phyloP scores from a whole-genome alignment of 2,888 invertebrate species.

The Andrena trimmerana region DNA sequence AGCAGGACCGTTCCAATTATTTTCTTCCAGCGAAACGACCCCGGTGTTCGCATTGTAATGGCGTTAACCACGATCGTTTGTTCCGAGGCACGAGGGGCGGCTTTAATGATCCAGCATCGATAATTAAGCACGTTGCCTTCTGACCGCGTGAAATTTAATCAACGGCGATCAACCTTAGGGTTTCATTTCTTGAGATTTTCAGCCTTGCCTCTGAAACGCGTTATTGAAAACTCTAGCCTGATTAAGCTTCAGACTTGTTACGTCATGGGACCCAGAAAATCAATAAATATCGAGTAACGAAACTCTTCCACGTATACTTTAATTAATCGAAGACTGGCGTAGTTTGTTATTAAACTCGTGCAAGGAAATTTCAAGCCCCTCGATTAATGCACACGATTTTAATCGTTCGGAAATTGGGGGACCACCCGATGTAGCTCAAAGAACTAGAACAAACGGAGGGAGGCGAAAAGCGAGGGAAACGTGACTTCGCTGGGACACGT shows the following conservation, averaged over 20 bases:
- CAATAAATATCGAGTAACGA: no score
- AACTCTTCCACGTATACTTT: no score
- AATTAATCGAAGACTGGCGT: no score
- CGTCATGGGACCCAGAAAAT: no score
- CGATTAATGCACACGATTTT: neutral
- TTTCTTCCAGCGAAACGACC: constrained; percentile 63
- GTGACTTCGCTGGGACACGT: neutral
- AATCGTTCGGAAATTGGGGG: neutral
- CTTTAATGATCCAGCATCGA: constrained; percentile 64
- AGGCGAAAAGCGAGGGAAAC: neutral
- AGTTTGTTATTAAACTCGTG: no score
- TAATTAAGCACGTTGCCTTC: constrained; percentile 54
- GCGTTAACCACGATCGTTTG: constrained; percentile 39
- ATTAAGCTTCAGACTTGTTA: no score
- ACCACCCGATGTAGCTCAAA: neutral
- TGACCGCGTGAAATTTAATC: constrained; percentile 30
- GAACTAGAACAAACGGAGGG: neutral
- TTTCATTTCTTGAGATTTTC: neutral
- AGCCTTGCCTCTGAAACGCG: neutral
- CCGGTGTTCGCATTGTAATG: constrained; percentile 14
- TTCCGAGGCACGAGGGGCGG: constrained; percentile 11
- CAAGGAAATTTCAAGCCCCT: neutral
- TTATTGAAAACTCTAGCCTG: neutral
- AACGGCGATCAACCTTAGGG: neutral
- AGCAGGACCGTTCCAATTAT: constrained; percentile 68